Base-by-base conservation (phyloP, 1,140 invertebrate genomes). In the Pseudomyrmex pallidus region DNA sequence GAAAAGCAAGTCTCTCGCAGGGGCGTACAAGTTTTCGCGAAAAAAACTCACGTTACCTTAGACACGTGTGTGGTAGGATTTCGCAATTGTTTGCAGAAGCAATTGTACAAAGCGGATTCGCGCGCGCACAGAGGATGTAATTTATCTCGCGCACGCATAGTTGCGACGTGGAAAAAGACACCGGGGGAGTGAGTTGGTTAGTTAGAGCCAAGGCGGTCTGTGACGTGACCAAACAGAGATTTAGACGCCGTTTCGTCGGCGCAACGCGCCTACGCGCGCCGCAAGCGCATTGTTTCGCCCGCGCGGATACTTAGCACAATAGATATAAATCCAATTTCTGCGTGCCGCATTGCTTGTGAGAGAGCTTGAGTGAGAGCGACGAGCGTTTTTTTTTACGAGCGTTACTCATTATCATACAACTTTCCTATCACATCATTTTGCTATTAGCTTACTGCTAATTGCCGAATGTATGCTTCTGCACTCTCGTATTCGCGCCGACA, bases 321-420 rank as follows among this genome's bases (percentile, higher is more conserved):
- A 59, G 76, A 72, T 80, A 80, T 80, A 80, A 80, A 80, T 80
- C 44, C 66, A 20, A 80, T 59, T 59, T 66, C 76, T 80, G 48
- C 76, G 52, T 70, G 66, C 13, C 74, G 44, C 46, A 59, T 25
- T 25, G 25, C 13, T 44, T 46, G 76, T 72, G 54, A 70, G 44
- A 54, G 22, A 48, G 15, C 66, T 22, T 22, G 50, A 80, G 66
- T 17, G 59, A 80, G 76, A 80, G 56, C 20, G 2, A 15, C 9
- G 13, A 50, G 66, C 63, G 74, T 35, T 25, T 59, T 57, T 35
- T 25, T 59, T 57, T 2, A 54, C 20, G 20, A 20, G 20, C 44
- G 20, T 20, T 15, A 44, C 56, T 61, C 56, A 80, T 80, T 80
- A 80, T 25, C 66, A 70, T 78, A 68, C 35, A 52, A 70, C 66